Evolutionary conservation across 2,888 invertebrate genomes (phyloP).

Genomic region (Rhorus exstirpatorius): DNA sequence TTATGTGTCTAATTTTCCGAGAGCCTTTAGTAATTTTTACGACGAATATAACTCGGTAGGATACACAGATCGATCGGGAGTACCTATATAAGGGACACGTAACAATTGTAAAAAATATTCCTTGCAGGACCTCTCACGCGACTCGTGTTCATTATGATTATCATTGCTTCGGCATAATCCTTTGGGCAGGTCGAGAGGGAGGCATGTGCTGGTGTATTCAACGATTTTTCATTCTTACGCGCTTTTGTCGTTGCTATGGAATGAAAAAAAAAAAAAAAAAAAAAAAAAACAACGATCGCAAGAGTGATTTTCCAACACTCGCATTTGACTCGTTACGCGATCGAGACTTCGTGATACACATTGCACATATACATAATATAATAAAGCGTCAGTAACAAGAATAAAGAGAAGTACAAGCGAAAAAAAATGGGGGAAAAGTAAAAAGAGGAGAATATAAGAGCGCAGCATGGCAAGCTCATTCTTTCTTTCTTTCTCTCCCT

Average conservation of each 20-base stretch:
- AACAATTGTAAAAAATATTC: no score
- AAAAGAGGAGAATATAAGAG: constrained; percentile 37
- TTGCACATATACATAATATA: background rate
- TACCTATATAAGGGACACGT: no score
- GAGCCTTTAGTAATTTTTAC: no score
- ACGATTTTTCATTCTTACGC: constrained; percentile 4
- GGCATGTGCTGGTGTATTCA: no score
- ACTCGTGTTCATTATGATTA: constrained; percentile 21
- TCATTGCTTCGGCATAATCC: background rate
- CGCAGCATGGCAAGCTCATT: constrained; percentile 44
- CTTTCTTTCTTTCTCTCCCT: no score
- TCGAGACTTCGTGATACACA: constrained; percentile 46
- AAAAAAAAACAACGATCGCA: constrained; percentile 44
- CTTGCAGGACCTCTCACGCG: no score
- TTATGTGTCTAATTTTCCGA: no score
- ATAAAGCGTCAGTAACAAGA: constrained; percentile 6
- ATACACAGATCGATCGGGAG: no score
- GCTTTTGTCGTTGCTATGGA: no score
- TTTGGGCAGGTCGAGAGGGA: no score
- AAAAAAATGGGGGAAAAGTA: constrained; percentile 19
- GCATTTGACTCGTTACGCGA: constrained; percentile 63
- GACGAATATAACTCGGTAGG: no score
- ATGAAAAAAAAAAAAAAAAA: no score
- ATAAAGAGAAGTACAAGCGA: constrained; percentile 23
- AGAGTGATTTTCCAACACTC: constrained; percentile 55